phyloP scores from a whole-genome alignment of 2,113 vertebrate genomes.

The Phoenicopterus ruber region DNA sequence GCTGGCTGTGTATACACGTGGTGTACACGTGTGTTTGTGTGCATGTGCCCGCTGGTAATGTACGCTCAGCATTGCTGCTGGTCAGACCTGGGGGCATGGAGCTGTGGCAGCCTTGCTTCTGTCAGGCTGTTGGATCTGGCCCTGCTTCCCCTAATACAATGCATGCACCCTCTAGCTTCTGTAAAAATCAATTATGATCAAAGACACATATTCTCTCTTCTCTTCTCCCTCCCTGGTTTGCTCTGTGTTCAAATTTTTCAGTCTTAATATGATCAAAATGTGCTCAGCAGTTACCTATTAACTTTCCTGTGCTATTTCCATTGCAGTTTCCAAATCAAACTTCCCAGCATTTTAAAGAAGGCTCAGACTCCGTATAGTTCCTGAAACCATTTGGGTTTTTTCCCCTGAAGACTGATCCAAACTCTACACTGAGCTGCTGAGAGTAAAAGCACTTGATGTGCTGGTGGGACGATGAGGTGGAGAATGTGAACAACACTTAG shows the following conservation, averaged over 20 bases:
- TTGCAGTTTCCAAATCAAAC: not conserved
- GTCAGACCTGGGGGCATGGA: not conserved
- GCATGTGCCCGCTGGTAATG: not conserved
- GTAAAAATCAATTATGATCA: not conserved
- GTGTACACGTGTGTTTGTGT: fast-evolving
- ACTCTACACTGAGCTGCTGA: not conserved
- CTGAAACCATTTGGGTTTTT: not conserved
- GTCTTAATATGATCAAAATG: not conserved
- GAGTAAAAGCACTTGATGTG: not conserved
- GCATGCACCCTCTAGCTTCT: not conserved
- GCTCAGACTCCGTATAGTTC: not conserved
- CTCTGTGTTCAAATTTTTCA: not conserved
- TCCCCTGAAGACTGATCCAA: not conserved
- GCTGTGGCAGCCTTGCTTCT: not conserved
- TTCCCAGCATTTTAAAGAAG: not conserved
- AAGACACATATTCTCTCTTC: not conserved
- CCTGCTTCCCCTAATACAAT: not conserved
- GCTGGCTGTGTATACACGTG: not conserved
- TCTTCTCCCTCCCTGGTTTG: not conserved
- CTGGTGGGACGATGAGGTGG: not conserved
- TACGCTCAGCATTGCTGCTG: not conserved
- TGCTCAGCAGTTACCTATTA: not conserved
- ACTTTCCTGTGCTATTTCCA: not conserved
- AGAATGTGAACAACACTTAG: fast-evolving
- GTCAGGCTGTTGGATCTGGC: not conserved